These are phyloP conservation scores for Drosophila insularis DNA, from an alignment of 1,140 invertebrate genomes.

Conservation along the genomic window DNA sequence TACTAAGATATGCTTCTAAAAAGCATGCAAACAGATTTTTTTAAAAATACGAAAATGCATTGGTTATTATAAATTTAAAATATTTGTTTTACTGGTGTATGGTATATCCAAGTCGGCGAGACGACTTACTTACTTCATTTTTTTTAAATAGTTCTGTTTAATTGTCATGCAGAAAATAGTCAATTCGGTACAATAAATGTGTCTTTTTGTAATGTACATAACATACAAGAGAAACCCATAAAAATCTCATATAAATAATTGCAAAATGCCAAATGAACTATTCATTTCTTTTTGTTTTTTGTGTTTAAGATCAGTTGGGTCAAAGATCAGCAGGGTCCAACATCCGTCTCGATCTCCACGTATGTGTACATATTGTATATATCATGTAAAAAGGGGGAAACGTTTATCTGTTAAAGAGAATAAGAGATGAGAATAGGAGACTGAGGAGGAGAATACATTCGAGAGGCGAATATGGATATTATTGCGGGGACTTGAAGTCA, in stretches of 20 bases:
- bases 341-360: slow-evolving; percentile 41
- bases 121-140: too few species aligned
- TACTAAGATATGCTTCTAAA: too few species aligned
- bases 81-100: too few species aligned
- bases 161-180: too few species aligned
- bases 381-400: slow-evolving; percentile 47
- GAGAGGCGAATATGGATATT: slow-evolving; percentile 30
- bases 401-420: not conserved
- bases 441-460: not conserved
- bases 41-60: too few species aligned
- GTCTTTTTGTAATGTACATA: too few species aligned
- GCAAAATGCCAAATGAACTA: slow-evolving; percentile 39
- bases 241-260: slow-evolving; percentile 41
- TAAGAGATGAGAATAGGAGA: not conserved
- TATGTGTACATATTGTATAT: slow-evolving; percentile 3
- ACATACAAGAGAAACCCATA: not conserved
- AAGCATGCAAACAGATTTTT: too few species aligned
- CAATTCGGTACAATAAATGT: too few species aligned
- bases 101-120: too few species aligned
- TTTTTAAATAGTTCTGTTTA: too few species aligned
- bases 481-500: slow-evolving; percentile 35
- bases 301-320: slow-evolving; percentile 48
- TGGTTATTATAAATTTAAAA: too few species aligned
- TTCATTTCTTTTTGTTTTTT: slow-evolving; percentile 29
- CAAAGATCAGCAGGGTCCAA: slow-evolving; percentile 63